Conservation (phyloP, 2,797 vertebrate genomes). For the Paedocypris micromegethes region DNA sequence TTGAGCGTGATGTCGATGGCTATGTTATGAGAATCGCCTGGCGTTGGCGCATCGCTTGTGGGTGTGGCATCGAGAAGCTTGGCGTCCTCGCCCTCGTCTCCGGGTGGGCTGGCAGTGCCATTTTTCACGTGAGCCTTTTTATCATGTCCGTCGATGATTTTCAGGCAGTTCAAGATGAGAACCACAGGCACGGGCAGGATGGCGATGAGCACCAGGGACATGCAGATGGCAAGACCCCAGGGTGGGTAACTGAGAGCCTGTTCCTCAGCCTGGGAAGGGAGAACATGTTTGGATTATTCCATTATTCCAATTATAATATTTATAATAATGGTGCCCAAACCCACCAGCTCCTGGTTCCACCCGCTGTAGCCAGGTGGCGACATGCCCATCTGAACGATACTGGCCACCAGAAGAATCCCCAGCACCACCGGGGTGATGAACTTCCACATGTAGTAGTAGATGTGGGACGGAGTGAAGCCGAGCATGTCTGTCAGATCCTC, state of each 20-base stretch:
- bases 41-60: constrained; percentile 82
- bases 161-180: constrained; percentile 78
- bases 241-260: constrained; percentile 74
- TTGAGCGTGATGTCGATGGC: constrained; percentile 79
- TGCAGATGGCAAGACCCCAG: constrained; percentile 82
- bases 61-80: constrained; percentile 87
- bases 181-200: constrained; percentile 85
- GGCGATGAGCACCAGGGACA: constrained; percentile 82
- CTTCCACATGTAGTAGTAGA: constrained; percentile 98
- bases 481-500: constrained; percentile 96
- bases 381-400: constrained; percentile 82
- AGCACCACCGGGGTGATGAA: constrained; percentile 87
- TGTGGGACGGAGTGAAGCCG: constrained; percentile 84
- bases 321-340: constrained; percentile 39
- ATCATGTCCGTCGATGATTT: constrained; percentile 80
- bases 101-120: constrained; percentile 61
- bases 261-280: constrained; percentile 72
- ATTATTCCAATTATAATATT: background rate
- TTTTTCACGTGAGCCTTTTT: constrained; percentile 91
- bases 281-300: constrained; percentile 3
- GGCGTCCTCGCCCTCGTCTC: constrained; percentile 74
- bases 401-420: constrained; percentile 75
- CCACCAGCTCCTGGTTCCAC: constrained; percentile 89
- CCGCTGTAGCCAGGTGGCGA: constrained; percentile 88
- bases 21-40: constrained; percentile 81